Evolutionary conservation across 35 echinoderm and acorn worm genomes (phyloP), one percentile per base, ranked within the genome.

Genomic region (Apostichopus japonicus): DNA sequence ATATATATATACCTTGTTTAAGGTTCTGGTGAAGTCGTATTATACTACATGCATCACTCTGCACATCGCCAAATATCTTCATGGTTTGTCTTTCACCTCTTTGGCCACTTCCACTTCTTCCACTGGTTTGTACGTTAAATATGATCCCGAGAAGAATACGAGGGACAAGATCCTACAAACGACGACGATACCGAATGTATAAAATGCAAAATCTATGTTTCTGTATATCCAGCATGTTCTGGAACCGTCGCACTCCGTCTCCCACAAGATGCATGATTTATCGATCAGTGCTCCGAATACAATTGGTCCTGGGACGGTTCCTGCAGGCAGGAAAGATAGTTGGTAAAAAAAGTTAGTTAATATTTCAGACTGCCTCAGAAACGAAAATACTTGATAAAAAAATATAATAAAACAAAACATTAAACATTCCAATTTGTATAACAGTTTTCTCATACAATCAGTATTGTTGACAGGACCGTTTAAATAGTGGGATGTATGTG

Each of bases 201-300:
- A 93, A 6, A 57, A 54, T n/a, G 92, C 86, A 70, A 93, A 94
- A 24, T 91, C 62, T 55, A 22, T 13, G 78, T 97, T 97, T 62
- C 93, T 65, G 54, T 97, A 97, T 15, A 94, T 23, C 95, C 95
- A 96, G 77, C 95, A 94, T 27, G 92, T 87, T 77, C 86, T 63
- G 8, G 13, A 27, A 87, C 86, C 86, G 59, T 94, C 80, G 16
- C 86, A 76, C 8, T 92, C 93, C 19, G 88, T 19, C 72, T 96
- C 89, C 95, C 95, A 96, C 4, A 96, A 59, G 9, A 96, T 86
- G 27, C 95, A 96, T 17, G 93, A 87, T 55, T 76, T 92, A 90
- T 96, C 95, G 44, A 96, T 94, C 16, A 96, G 93, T 58, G 83
- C 90, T 10, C 95, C 95, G 73, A 96, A 92, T 6, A 96, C 90